Evolutionary conservation across 2,797 vertebrate genomes (phyloP).

Genomic region (Crenuchus spilurus): DNA sequence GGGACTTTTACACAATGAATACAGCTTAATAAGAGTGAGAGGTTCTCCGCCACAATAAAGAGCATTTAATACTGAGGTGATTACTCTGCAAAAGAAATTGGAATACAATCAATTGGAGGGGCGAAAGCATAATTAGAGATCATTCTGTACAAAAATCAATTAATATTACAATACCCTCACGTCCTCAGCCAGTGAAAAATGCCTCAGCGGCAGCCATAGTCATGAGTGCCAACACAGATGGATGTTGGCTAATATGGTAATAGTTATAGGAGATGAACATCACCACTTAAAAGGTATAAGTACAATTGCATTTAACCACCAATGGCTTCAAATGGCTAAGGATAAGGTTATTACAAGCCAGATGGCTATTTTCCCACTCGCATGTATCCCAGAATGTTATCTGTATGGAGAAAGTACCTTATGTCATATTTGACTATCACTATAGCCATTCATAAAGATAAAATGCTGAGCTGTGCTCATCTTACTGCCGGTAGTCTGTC

Average conservation of each 20-base stretch:
- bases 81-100: conserved; percentile 7
- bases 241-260: too few species aligned
- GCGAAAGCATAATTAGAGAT: conserved; percentile 2
- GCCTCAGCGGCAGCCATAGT: neutral
- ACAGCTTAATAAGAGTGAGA: conserved; percentile 7
- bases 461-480: conserved; percentile 9
- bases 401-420: conserved; percentile 1
- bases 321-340: too few species aligned
- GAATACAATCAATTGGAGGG: conserved; percentile 4
- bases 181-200: neutral
- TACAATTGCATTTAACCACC: conserved; percentile 5
- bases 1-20: neutral
- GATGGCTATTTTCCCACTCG: too few species aligned
- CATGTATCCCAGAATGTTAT: neutral
- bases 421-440: conserved; percentile 10
- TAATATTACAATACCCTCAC: neutral
- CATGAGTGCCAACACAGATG: too few species aligned
- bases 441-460: neutral
- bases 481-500: conserved; percentile 2
- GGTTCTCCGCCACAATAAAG: conserved; percentile 18
- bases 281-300: neutral
- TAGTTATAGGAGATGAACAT: too few species aligned
- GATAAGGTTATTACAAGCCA: too few species aligned
- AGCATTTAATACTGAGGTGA: neutral
- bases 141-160: neutral